Evolutionary conservation across 2,888 invertebrate species (phyloP), one percentile per base, ranked within the genome.

Genomic region (Pandemis corylana): DNA sequence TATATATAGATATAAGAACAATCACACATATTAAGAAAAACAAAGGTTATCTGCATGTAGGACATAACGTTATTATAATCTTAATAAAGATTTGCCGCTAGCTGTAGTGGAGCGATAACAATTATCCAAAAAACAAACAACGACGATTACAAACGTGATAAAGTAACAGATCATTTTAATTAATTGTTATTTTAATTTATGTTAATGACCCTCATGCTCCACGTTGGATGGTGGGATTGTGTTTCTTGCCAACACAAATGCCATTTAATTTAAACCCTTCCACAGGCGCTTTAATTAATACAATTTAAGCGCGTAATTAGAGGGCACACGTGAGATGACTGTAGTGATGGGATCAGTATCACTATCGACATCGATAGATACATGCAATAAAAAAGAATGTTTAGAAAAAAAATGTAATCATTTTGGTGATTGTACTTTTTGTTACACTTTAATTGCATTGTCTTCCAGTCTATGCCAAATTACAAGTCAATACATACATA

Each of bases 221-320:
- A 84, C 84, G 80, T 78, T 77, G 78, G 78, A 80, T 82, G 81
- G 83, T 81, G 79, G 79, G 77, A 77, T 77, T 76, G 68, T 76
- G 68, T 72, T 76, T 61, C 67, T 72, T 68, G 61, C 66, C n/a
- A 59, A 42, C 72, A 53, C 15, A 51, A 87, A 88, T 87, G 84
- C 82, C 87, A 84, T 87, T 88, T 88, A 88, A 91, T 90, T 89
- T 81, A 89, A 93, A 93, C 94, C 94, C 93, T 94, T 92, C 85
- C 79, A 85, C 88, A 83, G 87, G 89, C 89, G 89, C 87, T 87
- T 87, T 94, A 92, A 93, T 94, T 93, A 93, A 93, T 91, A 89
- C 93, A 93, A 94, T 94, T 92, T 91, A 89, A 89, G 84, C 89
- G 89, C 85, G 89, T 92, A 91, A 94, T 93, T 93, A 92, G 87